phyloP scores from a whole-genome alignment of 2,797 vertebrate species.

The Gambusia yucatana region DNA sequence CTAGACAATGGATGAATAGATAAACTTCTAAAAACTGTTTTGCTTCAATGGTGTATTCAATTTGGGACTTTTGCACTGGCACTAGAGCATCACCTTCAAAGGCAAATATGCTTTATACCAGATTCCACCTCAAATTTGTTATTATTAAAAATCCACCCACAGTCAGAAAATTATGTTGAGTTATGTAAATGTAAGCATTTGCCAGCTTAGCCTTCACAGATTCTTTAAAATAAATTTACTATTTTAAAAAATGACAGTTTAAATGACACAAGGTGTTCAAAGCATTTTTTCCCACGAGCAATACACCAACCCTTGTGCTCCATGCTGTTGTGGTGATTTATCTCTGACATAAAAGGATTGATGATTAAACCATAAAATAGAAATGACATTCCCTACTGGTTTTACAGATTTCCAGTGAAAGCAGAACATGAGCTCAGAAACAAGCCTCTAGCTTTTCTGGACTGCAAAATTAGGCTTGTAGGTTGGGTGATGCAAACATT shows the following conservation, averaged over 20 bases:
- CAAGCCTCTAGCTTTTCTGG: neutral
- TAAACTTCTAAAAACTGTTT: neutral
- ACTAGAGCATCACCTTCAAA: neutral
- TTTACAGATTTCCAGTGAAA: neutral
- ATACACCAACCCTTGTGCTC: neutral
- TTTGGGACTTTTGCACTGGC: neutral
- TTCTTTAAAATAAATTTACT: neutral
- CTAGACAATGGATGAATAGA: no score
- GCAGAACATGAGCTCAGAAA: neutral
- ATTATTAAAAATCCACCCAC: neutral
- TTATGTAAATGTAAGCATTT: neutral
- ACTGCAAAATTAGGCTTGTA: neutral
- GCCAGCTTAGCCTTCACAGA: neutral
- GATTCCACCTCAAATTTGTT: neutral
- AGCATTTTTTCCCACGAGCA: neutral
- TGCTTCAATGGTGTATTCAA: neutral
- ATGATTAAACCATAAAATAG: neutral
- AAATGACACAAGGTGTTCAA: neutral
- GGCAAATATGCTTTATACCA: neutral
- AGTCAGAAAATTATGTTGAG: neutral
- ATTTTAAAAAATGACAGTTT: neutral
- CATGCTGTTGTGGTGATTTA: neutral
- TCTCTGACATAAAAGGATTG: neutral
- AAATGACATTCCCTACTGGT: neutral
- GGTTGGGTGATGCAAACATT: neutral